Percentiles rank a stretch among this genome's conserved stretches.
Conservation (phyloP, 1,140 invertebrate genomes). For the Ips typographus region DNA sequence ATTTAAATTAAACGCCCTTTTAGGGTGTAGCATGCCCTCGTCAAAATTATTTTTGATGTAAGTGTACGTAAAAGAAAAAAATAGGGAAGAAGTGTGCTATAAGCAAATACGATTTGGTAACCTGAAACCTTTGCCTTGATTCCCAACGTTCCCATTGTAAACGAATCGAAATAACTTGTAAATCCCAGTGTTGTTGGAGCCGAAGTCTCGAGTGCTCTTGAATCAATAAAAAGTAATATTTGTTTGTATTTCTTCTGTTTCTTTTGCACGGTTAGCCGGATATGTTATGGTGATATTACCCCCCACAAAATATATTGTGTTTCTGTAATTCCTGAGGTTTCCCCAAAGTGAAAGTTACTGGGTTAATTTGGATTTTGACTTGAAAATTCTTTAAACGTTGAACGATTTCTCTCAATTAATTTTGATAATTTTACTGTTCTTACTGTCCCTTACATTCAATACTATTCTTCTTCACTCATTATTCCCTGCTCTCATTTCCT, state of each 20-base stretch:
- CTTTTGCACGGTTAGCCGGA: neutral
- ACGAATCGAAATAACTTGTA: constrained; percentile 6
- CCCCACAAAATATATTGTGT: no score
- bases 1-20: no score
- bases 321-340: neutral
- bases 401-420: neutral
- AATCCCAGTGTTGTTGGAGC: neutral
- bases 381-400: neutral
- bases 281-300: neutral
- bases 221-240: constrained; percentile 1
- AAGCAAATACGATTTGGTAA: neutral
- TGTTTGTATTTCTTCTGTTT: neutral
- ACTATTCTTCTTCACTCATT: neutral
- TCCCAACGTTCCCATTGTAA: neutral
- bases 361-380: neutral
- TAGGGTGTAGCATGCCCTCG: no score
- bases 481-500: no score
- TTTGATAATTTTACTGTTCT: neutral
- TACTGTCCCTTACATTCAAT: neutral
- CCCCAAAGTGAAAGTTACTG: neutral
- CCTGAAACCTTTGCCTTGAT: neutral
- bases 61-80: no score
- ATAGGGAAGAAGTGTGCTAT: neutral
- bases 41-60: no score
- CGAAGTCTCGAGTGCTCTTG: neutral